These are phyloP conservation scores for Magallana ariakensis DNA, from an alignment of 1,140 invertebrate genomes.

Conservation along the genomic window DNA sequence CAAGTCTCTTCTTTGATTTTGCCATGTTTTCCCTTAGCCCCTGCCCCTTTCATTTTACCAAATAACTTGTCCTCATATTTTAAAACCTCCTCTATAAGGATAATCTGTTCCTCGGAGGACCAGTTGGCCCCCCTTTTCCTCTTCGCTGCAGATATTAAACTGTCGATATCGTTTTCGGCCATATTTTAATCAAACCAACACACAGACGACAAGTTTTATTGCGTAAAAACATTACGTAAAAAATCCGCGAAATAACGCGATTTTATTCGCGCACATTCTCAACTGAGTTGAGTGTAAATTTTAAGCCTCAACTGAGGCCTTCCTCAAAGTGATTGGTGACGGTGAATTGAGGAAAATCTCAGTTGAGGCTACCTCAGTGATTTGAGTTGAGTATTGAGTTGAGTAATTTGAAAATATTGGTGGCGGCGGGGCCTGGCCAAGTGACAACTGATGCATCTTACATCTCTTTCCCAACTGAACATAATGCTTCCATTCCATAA, in stretches of 20 bases:
- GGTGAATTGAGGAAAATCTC: too few relatives aligned
- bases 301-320: too few relatives aligned
- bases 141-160: neutral
- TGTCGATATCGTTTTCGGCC: neutral
- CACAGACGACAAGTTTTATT: conserved; percentile 17
- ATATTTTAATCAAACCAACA: neutral
- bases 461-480: too few relatives aligned
- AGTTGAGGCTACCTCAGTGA: too few relatives aligned
- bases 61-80: neutral
- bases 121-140: neutral
- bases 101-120: neutral
- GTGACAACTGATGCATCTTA: too few relatives aligned
- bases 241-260: conserved; percentile 1
- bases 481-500: too few relatives aligned
- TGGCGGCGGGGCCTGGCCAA: too few relatives aligned
- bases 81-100: neutral
- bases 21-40: neutral
- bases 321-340: too few relatives aligned
- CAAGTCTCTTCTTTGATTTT: conserved; percentile 7
- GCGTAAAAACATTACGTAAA: neutral
- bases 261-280: too few relatives aligned
- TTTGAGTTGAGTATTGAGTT: too few relatives aligned
- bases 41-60: conserved; percentile 12
- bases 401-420: too few relatives aligned
- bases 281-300: too few relatives aligned